Percentiles rank a stretch among this genome's conserved stretches.
phyloP scores from a whole-genome alignment of 2,113 vertebrate species.

The Leptobrachium ailaonicum region DNA sequence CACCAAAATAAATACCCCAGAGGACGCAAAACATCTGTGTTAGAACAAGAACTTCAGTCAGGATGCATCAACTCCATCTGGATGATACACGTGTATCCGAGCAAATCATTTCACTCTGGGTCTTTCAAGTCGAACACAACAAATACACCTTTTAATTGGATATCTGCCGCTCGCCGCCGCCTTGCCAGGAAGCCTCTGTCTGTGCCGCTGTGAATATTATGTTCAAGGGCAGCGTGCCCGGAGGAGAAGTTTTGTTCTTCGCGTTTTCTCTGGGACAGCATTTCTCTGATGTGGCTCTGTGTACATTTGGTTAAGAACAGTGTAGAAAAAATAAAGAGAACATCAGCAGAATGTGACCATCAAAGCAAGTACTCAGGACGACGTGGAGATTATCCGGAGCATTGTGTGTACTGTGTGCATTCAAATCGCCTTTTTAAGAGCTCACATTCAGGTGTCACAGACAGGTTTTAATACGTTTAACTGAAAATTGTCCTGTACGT shows the following conservation, averaged over 20 bases:
- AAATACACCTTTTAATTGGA: conserved; percentile 30
- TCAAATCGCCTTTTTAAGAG: no score
- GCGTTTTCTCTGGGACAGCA: not conserved
- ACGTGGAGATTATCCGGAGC: no score
- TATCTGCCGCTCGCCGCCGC: not conserved
- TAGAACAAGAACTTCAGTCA: no score
- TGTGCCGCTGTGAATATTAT: conserved; percentile 26
- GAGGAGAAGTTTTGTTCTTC: conserved; percentile 24
- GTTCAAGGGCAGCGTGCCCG: conserved; percentile 31
- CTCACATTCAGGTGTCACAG: no score
- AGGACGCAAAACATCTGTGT: no score
- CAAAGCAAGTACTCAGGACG: not conserved
- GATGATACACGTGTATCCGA: not conserved
- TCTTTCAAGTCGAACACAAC: not conserved
- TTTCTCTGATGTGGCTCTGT: conserved; percentile 12
- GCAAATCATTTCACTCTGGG: conserved; percentile 6
- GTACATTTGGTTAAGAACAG: conserved; percentile 18
- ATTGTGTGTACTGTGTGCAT: no score
- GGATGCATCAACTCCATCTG: not conserved
- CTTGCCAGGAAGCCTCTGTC: conserved; percentile 24
- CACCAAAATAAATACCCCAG: no score
- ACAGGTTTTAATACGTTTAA: no score
- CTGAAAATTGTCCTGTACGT: no score
- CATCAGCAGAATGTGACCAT: conserved; percentile 4
- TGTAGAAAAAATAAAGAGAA: not conserved